phyloP scores from a whole-genome alignment of 2,888 invertebrate genomes.

The Eristalinus aeneus region DNA sequence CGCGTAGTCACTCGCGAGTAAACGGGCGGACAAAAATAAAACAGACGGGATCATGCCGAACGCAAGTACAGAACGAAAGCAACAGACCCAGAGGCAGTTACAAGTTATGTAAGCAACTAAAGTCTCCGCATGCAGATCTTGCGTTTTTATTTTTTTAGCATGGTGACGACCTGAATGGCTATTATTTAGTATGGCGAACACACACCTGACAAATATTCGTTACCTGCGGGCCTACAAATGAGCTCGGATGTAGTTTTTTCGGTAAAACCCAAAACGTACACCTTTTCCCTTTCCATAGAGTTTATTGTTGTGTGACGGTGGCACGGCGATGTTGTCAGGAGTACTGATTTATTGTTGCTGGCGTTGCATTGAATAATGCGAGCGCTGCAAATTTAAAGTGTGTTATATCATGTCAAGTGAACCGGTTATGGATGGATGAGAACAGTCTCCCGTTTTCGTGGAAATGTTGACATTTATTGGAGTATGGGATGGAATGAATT shows the following conservation, averaged over 20 bases:
- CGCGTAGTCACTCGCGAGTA: background rate
- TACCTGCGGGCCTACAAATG: constrained; percentile 53
- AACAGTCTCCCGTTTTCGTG: constrained; percentile 10
- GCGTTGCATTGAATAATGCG: constrained; percentile 55
- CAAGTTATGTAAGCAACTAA: constrained; percentile 37
- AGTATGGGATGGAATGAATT: background rate
- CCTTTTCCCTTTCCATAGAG: constrained; percentile 33
- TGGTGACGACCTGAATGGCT: constrained; percentile 23
- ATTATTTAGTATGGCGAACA: constrained; percentile 52
- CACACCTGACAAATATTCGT: constrained; percentile 58
- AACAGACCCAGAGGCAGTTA: background rate
- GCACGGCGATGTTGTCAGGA: constrained; percentile 8
- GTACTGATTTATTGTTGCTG: constrained; percentile 50
- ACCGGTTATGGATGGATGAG: constrained; percentile 14
- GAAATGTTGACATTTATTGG: background rate
- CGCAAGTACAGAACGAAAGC: background rate
- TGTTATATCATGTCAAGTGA: constrained; percentile 60
- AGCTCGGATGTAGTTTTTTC: constrained; percentile 14
- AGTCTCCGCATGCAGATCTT: constrained; percentile 32
- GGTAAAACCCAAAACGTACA: constrained; percentile 17
- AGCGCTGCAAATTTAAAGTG: constrained; percentile 60
- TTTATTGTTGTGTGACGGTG: background rate
- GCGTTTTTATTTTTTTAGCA: background rate
- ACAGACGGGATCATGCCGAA: background rate
- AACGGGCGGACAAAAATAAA: background rate